Evolutionary conservation across 2,797 vertebrate species (phyloP).

Genomic region (Sebastolobus alascanus): DNA sequence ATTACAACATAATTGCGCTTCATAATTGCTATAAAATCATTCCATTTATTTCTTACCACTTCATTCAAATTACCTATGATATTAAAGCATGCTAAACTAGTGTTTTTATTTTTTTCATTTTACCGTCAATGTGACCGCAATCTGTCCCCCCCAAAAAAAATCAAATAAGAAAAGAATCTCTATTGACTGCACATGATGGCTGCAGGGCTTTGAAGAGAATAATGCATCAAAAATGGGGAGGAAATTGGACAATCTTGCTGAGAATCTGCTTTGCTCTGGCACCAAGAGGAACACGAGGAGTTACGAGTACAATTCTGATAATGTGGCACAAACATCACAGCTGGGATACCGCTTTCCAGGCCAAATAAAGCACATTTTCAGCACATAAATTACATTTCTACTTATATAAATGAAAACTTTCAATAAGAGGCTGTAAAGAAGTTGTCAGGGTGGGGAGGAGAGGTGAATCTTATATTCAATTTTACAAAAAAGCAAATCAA

Average conservation of each 20-base stretch:
- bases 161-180: slow-evolving; percentile 26
- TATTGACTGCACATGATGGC: slow-evolving; percentile 35
- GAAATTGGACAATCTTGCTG: slow-evolving; percentile 60
- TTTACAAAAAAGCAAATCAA: neutral
- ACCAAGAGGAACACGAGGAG: slow-evolving; percentile 23
- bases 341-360: neutral
- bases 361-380: neutral
- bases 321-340: neutral
- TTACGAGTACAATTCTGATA: neutral
- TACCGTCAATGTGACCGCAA: slow-evolving; percentile 5
- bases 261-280: slow-evolving; percentile 45
- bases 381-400: neutral
- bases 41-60: neutral
- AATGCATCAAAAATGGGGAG: slow-evolving; percentile 41
- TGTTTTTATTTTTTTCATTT: slow-evolving; percentile 17
- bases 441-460: neutral
- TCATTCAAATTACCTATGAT: neutral
- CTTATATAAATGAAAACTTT: neutral
- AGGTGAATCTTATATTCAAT: neutral
- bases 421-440: neutral
- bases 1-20: neutral
- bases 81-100: neutral
- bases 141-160: slow-evolving; percentile 6
- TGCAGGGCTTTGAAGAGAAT: slow-evolving; percentile 36
- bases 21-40: neutral